phyloP scores from a whole-genome alignment of 2,113 vertebrate species.

The Muntiacus muntjak region DNA sequence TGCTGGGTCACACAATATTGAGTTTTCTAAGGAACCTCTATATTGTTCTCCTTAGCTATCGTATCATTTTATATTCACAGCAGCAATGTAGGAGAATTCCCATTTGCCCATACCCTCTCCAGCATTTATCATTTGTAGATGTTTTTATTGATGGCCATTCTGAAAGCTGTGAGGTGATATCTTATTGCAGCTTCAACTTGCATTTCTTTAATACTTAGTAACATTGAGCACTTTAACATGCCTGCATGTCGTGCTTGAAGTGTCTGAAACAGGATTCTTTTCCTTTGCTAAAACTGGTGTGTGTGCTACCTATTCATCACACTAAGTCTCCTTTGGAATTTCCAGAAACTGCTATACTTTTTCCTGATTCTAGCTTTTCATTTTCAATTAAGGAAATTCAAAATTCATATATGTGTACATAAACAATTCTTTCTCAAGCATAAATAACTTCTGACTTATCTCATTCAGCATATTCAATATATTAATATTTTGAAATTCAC shows the following conservation, averaged over 20 bases:
- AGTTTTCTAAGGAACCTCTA: neutral
- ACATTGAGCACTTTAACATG: neutral
- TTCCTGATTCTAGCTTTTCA: neutral
- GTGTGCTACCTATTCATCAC: neutral
- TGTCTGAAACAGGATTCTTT: neutral
- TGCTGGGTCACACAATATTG: no score
- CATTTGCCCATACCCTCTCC: neutral
- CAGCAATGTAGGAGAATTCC: neutral
- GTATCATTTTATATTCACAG: neutral
- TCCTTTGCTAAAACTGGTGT: neutral
- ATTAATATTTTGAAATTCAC: neutral
- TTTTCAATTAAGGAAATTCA: neutral
- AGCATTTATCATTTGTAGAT: neutral
- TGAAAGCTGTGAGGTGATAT: no score
- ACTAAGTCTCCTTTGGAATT: neutral
- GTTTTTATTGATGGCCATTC: neutral
- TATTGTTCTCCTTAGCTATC: no score
- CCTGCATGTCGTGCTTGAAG: neutral
- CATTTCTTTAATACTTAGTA: neutral
- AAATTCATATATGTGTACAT: neutral
- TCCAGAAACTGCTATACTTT: neutral
- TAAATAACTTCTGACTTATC: neutral
- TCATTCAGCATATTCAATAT: neutral
- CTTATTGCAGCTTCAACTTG: neutral
- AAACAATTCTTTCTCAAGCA: neutral